Base-by-base conservation (phyloP, 1,140 invertebrate genomes). In the Glossosoma conforme region DNA sequence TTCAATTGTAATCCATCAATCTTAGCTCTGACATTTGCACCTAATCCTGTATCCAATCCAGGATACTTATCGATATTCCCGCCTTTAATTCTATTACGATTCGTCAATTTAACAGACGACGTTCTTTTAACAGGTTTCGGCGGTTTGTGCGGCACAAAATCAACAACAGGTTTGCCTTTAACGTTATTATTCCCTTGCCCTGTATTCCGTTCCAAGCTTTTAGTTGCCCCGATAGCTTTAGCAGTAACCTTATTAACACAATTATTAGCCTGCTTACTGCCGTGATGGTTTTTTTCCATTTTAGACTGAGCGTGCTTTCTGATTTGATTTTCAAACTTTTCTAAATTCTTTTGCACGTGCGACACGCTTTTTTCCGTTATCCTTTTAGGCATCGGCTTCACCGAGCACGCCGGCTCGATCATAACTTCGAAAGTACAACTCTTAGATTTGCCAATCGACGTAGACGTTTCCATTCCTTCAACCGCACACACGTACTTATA, bases 71-170 rank as follows among this genome's bases (percentile, higher is more conserved):
- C 56, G 4, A 46, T 32, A 13, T 41, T 32, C n/a, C 22, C 14
- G 18, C 48, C 46, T 36, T 46, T 65, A 8, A 68, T 65, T 60
- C 72, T 70, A 14, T 72, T 58, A 52, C 67, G 61, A 43, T 72
- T 74, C 51, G 72, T 74, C 42, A 73, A 59, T 60, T 75, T 75
- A 9, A 72, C 66, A 4, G 65, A 75, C 18, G 69, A 74, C n/a
- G 66, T 75, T 61, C 68, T 64, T 61, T 71, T 72, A 14, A 70
- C 69, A 25, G 65, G 70, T 65, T 72, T 75, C 5, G 79, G 77
- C 2, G 79, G 77, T 60, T 81, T 81, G 47, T 81, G 79, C 2
- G 70, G 73, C 13, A 80, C 67, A 68, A 74, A 75, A 60, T 79
- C 66, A 74, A 72, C 68, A 49, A 74, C 65, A 58, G 70, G 64